Evolutionary conservation across 2,797 vertebrate genomes (phyloP).

Genomic region (Intellagama lesueurii): DNA sequence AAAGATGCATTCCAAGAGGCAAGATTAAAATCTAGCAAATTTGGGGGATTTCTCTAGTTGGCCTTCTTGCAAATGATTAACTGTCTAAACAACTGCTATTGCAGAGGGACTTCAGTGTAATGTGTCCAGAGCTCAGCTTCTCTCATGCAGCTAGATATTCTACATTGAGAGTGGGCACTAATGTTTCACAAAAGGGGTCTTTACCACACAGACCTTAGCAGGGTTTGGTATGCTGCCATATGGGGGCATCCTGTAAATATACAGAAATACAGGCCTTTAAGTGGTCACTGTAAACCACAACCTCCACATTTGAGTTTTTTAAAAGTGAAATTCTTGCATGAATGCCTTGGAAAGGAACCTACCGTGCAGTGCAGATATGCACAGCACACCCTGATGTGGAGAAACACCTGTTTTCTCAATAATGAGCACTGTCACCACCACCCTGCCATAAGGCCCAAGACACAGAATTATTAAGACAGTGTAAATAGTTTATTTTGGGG

Average conservation of each 20-base stretch:
- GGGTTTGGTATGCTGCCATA: not conserved
- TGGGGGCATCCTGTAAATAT: not conserved
- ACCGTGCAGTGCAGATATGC: not conserved
- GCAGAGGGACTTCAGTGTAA: not conserved
- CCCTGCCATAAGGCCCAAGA: not conserved
- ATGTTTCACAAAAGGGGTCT: not conserved
- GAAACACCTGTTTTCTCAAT: not conserved
- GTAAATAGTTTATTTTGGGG: constrained; percentile 47
- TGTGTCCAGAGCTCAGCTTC: not conserved
- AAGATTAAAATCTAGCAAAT: not conserved
- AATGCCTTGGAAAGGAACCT: not conserved
- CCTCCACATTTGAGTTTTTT: not conserved
- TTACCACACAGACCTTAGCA: too few species aligned
- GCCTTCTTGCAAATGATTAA: not conserved
- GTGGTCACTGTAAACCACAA: not conserved
- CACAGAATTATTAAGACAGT: constrained; percentile 40
- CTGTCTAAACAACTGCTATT: not conserved
- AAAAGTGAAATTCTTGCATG: not conserved
- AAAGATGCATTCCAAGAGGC: not conserved
- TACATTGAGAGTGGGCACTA: not conserved
- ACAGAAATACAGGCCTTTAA: not conserved
- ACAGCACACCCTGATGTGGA: not conserved
- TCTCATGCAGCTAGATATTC: not conserved
- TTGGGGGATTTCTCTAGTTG: not conserved
- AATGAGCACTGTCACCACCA: not conserved